Percentiles rank a stretch among this genome's conserved stretches.
phyloP scores from a whole-genome alignment of 2,113 vertebrate genomes.

The Perca fluviatilis region DNA sequence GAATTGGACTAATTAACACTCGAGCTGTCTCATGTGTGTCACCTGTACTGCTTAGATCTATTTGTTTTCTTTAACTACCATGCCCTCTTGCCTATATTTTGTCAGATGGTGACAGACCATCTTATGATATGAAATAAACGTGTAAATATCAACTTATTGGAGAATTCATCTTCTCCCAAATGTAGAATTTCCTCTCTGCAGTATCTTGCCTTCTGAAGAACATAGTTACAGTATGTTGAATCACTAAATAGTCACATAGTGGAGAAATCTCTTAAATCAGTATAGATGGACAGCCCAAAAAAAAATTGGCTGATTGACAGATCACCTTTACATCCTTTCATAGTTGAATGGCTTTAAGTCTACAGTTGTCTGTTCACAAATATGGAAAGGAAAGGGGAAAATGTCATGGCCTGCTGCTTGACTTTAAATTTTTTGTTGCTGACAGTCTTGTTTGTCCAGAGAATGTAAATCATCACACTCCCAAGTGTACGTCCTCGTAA shows the following conservation, averaged over 20 bases:
- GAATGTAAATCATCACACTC: conserved; percentile 34
- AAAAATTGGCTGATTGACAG: conserved; percentile 15
- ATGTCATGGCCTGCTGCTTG: conserved; percentile 14
- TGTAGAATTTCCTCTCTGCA: neutral
- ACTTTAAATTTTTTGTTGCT: conserved; percentile 30
- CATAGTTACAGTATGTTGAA: conserved; percentile 9
- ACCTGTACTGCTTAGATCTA: too few species aligned
- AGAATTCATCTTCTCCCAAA: conserved; percentile 16
- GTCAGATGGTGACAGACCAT: conserved; percentile 25
- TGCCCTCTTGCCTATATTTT: conserved; percentile 3
- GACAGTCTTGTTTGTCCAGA: neutral
- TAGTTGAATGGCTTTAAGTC: conserved; percentile 30
- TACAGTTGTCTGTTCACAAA: conserved; percentile 15
- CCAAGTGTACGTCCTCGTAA: conserved; percentile 3
- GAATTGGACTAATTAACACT: conserved; percentile 2
- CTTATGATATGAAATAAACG: conserved; percentile 25
- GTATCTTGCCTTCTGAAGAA: neutral
- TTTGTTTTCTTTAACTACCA: neutral
- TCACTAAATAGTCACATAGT: neutral
- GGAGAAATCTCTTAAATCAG: too few species aligned
- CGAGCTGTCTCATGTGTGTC: conserved; percentile 18
- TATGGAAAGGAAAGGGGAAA: conserved; percentile 4
- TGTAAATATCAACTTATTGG: conserved; percentile 27
- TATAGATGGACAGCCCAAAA: neutral
- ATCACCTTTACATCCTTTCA: conserved; percentile 22